Conservation (phyloP, 2,113 vertebrate genomes). For the Triplophysa tibetana region DNA sequence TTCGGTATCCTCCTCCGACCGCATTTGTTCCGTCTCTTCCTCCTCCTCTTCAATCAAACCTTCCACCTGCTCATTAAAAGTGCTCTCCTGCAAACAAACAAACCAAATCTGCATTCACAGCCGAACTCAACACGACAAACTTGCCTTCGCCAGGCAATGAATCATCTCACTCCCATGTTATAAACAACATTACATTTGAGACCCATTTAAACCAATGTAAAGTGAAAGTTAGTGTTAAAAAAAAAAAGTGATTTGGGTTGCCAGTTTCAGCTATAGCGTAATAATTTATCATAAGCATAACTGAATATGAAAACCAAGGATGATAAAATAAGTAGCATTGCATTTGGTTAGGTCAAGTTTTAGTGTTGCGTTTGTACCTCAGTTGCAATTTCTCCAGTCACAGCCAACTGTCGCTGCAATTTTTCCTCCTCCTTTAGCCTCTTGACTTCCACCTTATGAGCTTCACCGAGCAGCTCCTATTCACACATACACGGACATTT, state of each 20-base stretch:
- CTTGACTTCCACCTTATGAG: constrained; percentile 80
- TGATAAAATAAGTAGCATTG: no score
- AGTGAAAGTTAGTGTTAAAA: no score
- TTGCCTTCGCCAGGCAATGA: neutral
- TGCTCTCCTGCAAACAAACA: constrained; percentile 69
- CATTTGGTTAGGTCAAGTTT: neutral
- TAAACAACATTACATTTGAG: no score
- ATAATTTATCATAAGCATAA: no score
- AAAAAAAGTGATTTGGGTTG: no score
- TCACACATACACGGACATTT: neutral
- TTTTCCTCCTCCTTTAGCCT: constrained; percentile 73
- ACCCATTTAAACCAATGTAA: no score
- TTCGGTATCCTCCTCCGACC: constrained; percentile 22
- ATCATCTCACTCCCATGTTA: no score
- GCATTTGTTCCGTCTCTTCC: constrained; percentile 57
- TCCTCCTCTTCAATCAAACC: constrained; percentile 86
- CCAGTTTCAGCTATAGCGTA: no score
- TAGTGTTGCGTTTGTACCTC: constrained; percentile 63
- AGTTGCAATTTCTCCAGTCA: constrained; percentile 71
- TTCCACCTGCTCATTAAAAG: constrained; percentile 79
- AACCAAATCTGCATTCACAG: neutral
- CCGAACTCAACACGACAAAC: neutral
- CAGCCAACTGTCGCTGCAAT: constrained; percentile 72
- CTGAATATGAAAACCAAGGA: no score
- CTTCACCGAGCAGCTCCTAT: constrained; percentile 78